phyloP scores from a whole-genome alignment of 2,888 invertebrate species.

The Ennomos erosarius region DNA sequence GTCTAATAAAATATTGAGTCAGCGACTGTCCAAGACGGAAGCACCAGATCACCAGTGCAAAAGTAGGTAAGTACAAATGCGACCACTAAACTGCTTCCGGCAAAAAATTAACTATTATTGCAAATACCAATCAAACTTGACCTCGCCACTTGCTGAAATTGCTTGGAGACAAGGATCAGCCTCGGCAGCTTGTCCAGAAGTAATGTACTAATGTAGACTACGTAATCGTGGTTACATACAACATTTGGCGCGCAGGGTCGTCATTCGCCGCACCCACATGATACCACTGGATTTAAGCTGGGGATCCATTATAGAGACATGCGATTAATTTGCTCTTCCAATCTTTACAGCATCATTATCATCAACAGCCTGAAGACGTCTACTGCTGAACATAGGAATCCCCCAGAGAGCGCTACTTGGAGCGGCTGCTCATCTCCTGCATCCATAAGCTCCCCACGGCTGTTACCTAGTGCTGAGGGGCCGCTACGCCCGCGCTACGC shows the following conservation, averaged over 20 bases:
- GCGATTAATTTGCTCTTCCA: too few species aligned
- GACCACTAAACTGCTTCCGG: conserved; percentile 23
- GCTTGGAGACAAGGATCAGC: conserved; percentile 62
- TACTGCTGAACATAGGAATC: too few species aligned
- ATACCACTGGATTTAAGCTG: conserved; percentile 32
- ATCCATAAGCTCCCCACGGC: too few species aligned
- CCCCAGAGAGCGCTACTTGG: too few species aligned
- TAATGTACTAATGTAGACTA: conserved; percentile 51
- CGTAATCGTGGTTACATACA: conserved; percentile 61
- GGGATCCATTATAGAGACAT: conserved; percentile 31
- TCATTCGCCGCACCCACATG: conserved; percentile 61
- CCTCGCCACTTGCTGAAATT: conserved; percentile 71
- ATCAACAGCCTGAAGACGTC: too few species aligned
- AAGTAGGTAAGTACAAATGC: conserved; percentile 19
- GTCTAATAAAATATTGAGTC: too few species aligned
- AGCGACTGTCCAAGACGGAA: conserved; percentile 9
- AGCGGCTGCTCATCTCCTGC: too few species aligned
- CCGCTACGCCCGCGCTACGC: too few species aligned
- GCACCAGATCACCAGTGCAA: conserved; percentile 26
- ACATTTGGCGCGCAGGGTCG: conserved; percentile 65
- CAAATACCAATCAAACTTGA: conserved; percentile 61
- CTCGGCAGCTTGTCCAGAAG: conserved; percentile 44
- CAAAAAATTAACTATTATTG: conserved; percentile 48
- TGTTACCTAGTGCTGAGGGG: too few species aligned
- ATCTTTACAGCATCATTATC: too few species aligned